Evolutionary conservation across 2,797 vertebrate species (phyloP).

Genomic region (Sitta carolinensis): DNA sequence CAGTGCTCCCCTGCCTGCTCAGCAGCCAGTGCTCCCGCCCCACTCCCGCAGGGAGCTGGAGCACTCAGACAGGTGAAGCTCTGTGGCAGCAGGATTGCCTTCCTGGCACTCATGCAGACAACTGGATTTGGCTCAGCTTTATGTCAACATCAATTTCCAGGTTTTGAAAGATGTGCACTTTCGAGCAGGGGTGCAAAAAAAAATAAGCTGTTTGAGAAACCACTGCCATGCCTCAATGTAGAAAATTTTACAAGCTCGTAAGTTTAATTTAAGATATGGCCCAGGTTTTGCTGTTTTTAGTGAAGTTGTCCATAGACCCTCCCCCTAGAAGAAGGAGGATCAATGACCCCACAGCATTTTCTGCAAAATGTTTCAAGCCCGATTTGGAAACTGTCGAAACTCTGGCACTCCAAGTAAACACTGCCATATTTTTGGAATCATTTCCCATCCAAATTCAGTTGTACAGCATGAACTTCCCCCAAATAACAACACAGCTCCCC

Average conservation of each 20-base stretch:
- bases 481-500: neutral
- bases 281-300: neutral
- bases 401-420: neutral
- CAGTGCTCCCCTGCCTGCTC: accelerated
- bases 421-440: neutral
- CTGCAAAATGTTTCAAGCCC: neutral
- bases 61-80: neutral
- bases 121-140: neutral
- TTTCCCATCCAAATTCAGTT: neutral
- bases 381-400: neutral
- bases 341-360: neutral
- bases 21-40: neutral
- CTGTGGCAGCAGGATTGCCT: neutral
- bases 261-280: neutral
- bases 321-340: neutral
- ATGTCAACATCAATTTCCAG: neutral
- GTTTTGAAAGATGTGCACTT: neutral
- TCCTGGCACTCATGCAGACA: neutral
- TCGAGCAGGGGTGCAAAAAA: neutral
- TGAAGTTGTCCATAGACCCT: neutral
- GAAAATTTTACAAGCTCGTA: neutral
- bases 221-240: accelerated
- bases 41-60: neutral
- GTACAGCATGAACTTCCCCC: neutral
- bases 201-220: neutral